phyloP scores from a whole-genome alignment of 2,113 vertebrate genomes.

The Oncorhynchus mykiss region DNA sequence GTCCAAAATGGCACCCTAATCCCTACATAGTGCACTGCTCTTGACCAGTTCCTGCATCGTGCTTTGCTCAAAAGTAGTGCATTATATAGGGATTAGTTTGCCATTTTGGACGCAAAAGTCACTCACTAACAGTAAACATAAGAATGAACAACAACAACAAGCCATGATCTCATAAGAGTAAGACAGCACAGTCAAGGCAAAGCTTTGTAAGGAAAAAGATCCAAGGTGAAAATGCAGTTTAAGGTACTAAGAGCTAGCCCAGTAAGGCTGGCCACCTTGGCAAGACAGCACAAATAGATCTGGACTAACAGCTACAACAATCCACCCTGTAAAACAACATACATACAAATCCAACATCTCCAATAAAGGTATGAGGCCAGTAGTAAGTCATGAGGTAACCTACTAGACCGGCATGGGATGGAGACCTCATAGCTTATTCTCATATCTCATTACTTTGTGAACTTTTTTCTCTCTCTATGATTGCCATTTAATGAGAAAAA shows the following conservation, averaged over 20 bases:
- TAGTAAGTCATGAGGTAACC: not conserved
- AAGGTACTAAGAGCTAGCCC: slow-evolving; percentile 1
- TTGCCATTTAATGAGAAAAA: slow-evolving; percentile 5
- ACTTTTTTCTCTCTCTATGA: not conserved
- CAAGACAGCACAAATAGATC: too few relatives aligned
- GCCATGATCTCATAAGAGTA: not conserved
- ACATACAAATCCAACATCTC: slow-evolving; percentile 7
- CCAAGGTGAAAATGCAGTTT: slow-evolving; percentile 39
- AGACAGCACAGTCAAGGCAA: slow-evolving; percentile 18
- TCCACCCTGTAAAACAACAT: slow-evolving; percentile 15
- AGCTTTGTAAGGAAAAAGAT: slow-evolving; percentile 5
- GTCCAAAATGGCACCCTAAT: too few relatives aligned
- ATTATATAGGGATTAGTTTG: too few relatives aligned
- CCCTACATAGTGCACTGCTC: too few relatives aligned
- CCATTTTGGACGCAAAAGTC: too few relatives aligned
- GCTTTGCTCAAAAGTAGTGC: too few relatives aligned
- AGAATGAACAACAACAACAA: not conserved
- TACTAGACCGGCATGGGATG: not conserved
- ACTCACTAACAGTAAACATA: slow-evolving; percentile 30
- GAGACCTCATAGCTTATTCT: not conserved
- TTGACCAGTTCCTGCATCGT: too few relatives aligned
- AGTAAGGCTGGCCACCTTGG: too few relatives aligned
- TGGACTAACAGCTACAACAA: not conserved
- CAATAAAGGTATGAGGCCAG: not conserved
- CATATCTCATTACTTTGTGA: not conserved